These are phyloP conservation scores for Nothocercus nigrocapillus DNA, from an alignment of 2,113 vertebrate genomes.

Conservation along the genomic window DNA sequence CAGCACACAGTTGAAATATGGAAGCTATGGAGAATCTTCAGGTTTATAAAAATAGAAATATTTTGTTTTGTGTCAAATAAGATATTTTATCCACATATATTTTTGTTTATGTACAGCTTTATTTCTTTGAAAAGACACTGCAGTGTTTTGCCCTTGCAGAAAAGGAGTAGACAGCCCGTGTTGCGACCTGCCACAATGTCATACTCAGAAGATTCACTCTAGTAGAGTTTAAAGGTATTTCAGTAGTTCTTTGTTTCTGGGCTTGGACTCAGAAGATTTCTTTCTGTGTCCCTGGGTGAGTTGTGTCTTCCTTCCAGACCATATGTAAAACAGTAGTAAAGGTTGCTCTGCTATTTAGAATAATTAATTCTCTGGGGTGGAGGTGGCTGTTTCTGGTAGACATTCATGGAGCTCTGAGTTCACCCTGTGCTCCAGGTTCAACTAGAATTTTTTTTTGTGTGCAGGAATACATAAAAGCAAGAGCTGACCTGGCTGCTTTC, in stretches of 20 bases:
- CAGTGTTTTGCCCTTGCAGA: neutral
- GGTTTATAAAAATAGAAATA: neutral
- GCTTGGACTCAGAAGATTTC: neutral
- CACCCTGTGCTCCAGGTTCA: neutral
- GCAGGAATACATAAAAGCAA: neutral
- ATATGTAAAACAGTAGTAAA: neutral
- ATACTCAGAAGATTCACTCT: accelerated
- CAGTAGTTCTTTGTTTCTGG: neutral
- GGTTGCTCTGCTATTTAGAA: neutral
- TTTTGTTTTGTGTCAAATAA: neutral
- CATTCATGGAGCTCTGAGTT: neutral
- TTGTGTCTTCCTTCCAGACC: neutral
- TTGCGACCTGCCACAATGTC: neutral
- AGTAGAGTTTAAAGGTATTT: neutral
- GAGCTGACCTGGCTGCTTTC: accelerated
- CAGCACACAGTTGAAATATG: neutral
- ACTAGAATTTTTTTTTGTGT: neutral
- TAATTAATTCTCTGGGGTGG: neutral
- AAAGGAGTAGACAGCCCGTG: neutral
- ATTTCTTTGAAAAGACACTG: neutral
- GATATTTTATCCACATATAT: neutral
- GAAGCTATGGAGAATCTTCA: neutral
- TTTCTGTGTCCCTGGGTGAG: neutral
- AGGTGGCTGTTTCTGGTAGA: neutral
- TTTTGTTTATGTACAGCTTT: neutral